Evolutionary conservation across 1,140 invertebrate genomes (phyloP).

Genomic region (Danaus melanippus): DNA sequence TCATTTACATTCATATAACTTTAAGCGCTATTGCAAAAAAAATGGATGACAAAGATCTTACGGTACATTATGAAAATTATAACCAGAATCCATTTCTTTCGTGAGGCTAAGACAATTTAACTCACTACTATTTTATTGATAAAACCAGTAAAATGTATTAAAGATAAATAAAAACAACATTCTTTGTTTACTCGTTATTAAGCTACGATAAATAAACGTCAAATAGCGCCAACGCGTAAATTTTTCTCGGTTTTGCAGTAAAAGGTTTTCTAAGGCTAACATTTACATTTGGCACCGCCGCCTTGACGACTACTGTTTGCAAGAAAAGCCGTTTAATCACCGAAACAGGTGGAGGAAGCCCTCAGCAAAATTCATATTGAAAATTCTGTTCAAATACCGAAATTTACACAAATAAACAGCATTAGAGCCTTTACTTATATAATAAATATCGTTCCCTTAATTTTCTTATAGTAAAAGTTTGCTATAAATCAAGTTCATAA

Average conservation of each 20-base stretch:
- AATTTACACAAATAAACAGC: constrained; percentile 12
- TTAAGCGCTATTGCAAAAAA: no score
- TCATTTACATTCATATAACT: no score
- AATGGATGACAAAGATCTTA: no score
- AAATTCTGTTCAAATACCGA: constrained; percentile 18
- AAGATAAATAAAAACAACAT: no score
- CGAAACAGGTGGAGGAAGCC: constrained; percentile 52
- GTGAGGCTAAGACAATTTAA: no score
- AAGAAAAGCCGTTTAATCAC: constrained; percentile 62
- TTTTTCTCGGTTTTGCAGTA: constrained; percentile 49
- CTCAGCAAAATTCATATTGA: constrained; percentile 60
- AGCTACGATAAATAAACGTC: constrained; percentile 17
- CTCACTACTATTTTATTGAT: no score
- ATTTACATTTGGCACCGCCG: constrained; percentile 54
- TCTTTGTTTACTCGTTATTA: constrained; percentile 19
- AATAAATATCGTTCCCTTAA: no score
- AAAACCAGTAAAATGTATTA: no score
- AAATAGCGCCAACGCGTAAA: constrained; percentile 34
- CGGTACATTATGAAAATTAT: no score
- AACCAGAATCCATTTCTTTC: no score
- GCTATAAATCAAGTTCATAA: no score
- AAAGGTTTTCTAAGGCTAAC: constrained; percentile 49
- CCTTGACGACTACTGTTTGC: constrained; percentile 39
- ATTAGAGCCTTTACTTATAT: background rate
- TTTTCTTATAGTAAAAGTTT: no score